Evolutionary conservation across 2,797 vertebrate genomes (phyloP), one percentile per base, ranked within the genome.

Genomic region (Melanotaenia pygmaea): DNA sequence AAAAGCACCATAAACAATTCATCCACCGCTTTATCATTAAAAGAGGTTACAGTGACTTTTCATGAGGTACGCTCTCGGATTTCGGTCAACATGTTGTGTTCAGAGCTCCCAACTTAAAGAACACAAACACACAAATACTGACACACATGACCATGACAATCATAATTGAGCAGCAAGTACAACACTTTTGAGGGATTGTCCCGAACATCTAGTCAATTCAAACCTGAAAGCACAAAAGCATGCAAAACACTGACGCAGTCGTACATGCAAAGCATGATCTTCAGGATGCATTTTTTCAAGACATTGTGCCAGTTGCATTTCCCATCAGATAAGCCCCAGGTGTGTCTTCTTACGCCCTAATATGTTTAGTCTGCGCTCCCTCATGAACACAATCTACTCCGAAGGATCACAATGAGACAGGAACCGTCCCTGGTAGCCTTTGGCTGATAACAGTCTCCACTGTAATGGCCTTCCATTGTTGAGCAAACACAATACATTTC

Each of bases 281-380:
- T 45, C 64, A 92, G 92, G 92, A 94, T 94, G 87, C 72, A 62
- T 86, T 76, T 32, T 59, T 70, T 51, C 13, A 0, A 72, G 74
- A 75, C 85, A 81, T 93, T 95, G 93, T 94, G 88, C 90, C 72
- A 83, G 75, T 89, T 95, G 86, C 92, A 92, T 88, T 94, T 93
- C 91, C 91, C 84, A 88, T 90, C 88, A 94, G 96, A 96, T 95
- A 94, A 96, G 91, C 89, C 90, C 94, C 96, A 96, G 96, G 95
- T 97, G 95, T 95, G 94, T 92, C 95, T 94, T 92, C 82, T 91
- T 37, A 90, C 82, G 67, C 94, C 90, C 86, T 89, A 77, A 94
- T 93, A 92, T 97, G 95, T 97, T 97, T 97, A 97, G 96, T 96
- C 96, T 97, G 77, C 81, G 1, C 85, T 84, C 69, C 65, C 67